Base-by-base conservation (phyloP, 2,888 invertebrate species). In the Cancer borealis region DNA sequence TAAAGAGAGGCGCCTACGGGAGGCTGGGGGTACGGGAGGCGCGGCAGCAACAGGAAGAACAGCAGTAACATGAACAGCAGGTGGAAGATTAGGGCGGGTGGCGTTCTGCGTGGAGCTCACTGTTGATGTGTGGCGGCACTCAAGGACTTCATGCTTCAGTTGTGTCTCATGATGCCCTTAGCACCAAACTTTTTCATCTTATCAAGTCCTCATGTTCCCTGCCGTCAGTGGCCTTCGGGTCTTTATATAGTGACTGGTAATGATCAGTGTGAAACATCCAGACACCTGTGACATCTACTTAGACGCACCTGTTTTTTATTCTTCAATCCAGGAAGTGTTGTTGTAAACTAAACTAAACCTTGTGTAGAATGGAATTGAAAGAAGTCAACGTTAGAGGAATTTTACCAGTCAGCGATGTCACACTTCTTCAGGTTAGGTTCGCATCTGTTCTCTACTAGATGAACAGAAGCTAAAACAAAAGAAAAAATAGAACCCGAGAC, bases 1-100 rank as follows among this genome's bases (percentile, higher is more conserved):
- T 73, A 73, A 73, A 73, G 73, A 26, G 73, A 73, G 73, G 73
- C 73, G 66, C 66, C 66, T 21, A 73, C 66, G 66, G n/a, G 66
- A 73, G 66, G 66, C n/a, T n/a, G n/a, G 26, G 10, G 73, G 6
- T n/a, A 0, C n/a, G 26, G 73, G 73, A 73, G 73, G 73, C 73
- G 73, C 73, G 26, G 73, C 73, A 73, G 73, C 73, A 73, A 73
- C 73, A 73, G 73, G 73, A 26, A 73, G 73, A 73, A 6, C 73
- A 73, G n/a, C 73, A 73, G 8, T 26, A 73, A 17, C 60, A 60
- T 21, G 8, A 26, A 8, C 26, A 73, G 21, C n/a, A 73, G 21
- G 54, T 14, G 54, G 54, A 21, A n/a, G 21, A n/a, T 73, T 66
- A 21, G 4, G 60, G 60, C 60, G 21, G 73, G 10, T n/a, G n/a